Conservation (phyloP, 2,797 vertebrate species). For the Epinephelus coioides region DNA sequence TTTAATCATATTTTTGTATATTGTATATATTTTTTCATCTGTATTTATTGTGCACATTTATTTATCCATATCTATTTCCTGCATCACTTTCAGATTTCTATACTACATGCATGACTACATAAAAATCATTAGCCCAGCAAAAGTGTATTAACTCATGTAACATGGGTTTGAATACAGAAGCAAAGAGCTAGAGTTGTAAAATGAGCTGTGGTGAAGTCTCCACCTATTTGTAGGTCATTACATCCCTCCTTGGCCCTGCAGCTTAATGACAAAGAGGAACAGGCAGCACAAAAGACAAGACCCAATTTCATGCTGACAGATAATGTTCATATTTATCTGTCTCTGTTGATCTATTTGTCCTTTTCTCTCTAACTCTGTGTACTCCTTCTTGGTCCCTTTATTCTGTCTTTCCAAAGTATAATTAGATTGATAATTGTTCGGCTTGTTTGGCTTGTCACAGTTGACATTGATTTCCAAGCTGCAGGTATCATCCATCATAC, state of each 20-base stretch:
- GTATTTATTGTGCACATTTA: too few species aligned
- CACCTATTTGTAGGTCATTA: slow-evolving; percentile 57
- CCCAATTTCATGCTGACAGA: slow-evolving; percentile 27
- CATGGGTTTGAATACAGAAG: background rate
- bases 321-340: slow-evolving; percentile 52
- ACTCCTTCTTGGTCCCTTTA: slow-evolving; percentile 20
- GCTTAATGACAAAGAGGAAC: slow-evolving; percentile 50
- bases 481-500: background rate
- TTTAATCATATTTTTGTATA: too few species aligned
- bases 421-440: slow-evolving; percentile 55
- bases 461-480: background rate
- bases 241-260: slow-evolving; percentile 18
- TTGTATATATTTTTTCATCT: background rate
- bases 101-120: background rate
- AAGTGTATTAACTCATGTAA: too few species aligned
- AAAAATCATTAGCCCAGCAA: too few species aligned
- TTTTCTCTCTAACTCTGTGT: background rate
- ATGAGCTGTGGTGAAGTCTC: slow-evolving; percentile 51
- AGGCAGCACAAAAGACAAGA: slow-evolving; percentile 41
- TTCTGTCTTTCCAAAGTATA: slow-evolving; percentile 41
- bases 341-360: slow-evolving; percentile 33
- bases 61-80: background rate
- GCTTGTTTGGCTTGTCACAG: slow-evolving; percentile 21
- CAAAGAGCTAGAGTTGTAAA: slow-evolving; percentile 25
- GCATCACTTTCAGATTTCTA: slow-evolving; percentile 12